These are phyloP conservation scores for Chionodraco myersi DNA, from an alignment of 2,113 vertebrate genomes.

Conservation along the genomic window DNA sequence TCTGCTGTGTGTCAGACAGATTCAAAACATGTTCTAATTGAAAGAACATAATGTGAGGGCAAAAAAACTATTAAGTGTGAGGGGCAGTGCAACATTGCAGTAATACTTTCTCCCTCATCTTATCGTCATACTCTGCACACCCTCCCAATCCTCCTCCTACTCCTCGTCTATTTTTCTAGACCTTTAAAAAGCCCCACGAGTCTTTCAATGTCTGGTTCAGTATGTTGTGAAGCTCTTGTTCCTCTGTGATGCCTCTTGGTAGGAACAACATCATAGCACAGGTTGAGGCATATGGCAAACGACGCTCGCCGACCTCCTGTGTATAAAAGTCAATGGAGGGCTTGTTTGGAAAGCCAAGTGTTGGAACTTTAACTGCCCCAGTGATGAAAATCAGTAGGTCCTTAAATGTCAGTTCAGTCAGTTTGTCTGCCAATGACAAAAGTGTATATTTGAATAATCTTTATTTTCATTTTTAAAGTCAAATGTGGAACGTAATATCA, in stretches of 20 bases:
- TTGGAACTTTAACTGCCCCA: conserved; percentile 2
- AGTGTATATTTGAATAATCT: neutral
- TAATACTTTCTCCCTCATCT: no score
- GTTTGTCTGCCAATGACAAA: neutral
- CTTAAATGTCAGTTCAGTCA: neutral
- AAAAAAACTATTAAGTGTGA: no score
- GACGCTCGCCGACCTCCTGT: neutral
- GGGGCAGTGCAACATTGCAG: no score
- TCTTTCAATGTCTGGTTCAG: neutral
- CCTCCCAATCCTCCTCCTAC: no score
- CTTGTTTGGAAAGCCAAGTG: neutral
- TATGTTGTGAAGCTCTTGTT: neutral
- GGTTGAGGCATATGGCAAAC: neutral
- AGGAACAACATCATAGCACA: neutral
- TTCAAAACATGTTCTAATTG: neutral
- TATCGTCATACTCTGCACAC: no score
- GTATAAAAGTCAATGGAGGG: conserved; percentile 1
- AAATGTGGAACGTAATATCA: neutral
- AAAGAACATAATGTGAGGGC: neutral
- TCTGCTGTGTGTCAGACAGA: neutral
- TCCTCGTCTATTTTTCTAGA: neutral
- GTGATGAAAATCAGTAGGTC: conserved; percentile 17
- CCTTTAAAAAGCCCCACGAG: conserved; percentile 16
- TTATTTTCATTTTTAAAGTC: neutral
- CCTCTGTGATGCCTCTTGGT: neutral